Base-by-base conservation (phyloP, 2,888 invertebrate genomes). In the Marasmarcha lunaedactyla region DNA sequence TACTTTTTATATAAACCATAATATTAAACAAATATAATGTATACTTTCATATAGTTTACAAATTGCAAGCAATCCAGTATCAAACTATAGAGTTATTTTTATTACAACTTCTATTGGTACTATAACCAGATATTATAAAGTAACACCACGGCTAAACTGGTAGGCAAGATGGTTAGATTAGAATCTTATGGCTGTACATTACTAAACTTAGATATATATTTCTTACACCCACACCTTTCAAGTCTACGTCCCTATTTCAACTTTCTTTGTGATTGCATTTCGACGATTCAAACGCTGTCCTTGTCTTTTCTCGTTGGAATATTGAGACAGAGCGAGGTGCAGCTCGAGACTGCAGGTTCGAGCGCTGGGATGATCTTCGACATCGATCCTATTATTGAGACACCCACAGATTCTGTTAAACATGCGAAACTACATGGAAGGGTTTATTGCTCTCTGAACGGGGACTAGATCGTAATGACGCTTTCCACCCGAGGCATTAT, bases 361-460 rank as follows among this genome's bases (percentile, higher is more conserved):
- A 7, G 54, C 51, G 50, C 53, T 50, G 54, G 52, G 53, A 61
- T 57, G 59, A 76, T 72, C 69, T 56, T 60, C 60, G 54, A 59
- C 66, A 65, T 70, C 67, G 67, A 54, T 52, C 56, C 59, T 64
- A 62, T 63, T 66, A 64, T 64, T 56, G 56, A 57, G 54, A 66
- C 76, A 57, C 73, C 78, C 72, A 76, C 76, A 30, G 30, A 59
- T 56, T 53, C 55, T 58, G 55, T 57, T 59, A 57, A 56, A 50
- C 56, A 55, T 48, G 47, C 59, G 50, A 61, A 59, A 63, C 52
- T 43, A 48, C 46, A 44, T 46, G 38, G 39, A 60, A 63, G 63
- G 63, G 70, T 72, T 72, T 73, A 72, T 65, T 67, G 69, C 69
- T 63, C 69, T 70, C 56, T 59, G 55, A 57, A 51, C 52, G 56